Evolutionary conservation across 2,797 vertebrate genomes (phyloP).

Genomic region (Pipistrellus nathusii): DNA sequence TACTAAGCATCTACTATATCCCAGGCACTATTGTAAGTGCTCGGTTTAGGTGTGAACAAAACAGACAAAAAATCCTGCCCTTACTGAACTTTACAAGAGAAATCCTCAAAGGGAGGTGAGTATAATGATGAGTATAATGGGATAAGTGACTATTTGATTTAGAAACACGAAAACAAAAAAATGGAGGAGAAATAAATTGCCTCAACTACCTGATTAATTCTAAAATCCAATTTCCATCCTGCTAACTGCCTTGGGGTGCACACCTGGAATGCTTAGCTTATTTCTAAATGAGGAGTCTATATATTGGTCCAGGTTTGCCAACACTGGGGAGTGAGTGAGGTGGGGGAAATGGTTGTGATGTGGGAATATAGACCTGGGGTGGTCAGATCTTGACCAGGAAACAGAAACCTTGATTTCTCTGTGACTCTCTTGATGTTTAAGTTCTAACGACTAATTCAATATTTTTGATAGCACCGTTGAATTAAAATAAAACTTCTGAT

Average conservation of each 20-base stretch:
- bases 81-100: background rate
- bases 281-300: background rate
- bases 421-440: background rate
- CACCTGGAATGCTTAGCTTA: background rate
- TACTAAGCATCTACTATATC: background rate
- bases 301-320: background rate
- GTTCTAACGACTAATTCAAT: background rate
- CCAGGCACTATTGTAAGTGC: background rate
- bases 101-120: background rate
- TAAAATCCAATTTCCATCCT: background rate
- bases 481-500: background rate
- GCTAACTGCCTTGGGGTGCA: background rate
- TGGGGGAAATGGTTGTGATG: background rate
- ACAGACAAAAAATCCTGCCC: background rate
- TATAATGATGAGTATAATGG: background rate
- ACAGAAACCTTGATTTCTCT: background rate
- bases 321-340: background rate
- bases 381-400: background rate
- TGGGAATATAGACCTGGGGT: background rate
- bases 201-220: background rate
- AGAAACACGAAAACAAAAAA: slow-evolving; percentile 38
- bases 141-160: slow-evolving; percentile 38
- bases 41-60: slow-evolving; percentile 32
- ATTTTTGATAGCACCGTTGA: background rate
- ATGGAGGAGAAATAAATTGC: slow-evolving; percentile 17